Evolutionary conservation across 2,888 invertebrate genomes (phyloP).

Genomic region (Barypeithes pellucidus): DNA sequence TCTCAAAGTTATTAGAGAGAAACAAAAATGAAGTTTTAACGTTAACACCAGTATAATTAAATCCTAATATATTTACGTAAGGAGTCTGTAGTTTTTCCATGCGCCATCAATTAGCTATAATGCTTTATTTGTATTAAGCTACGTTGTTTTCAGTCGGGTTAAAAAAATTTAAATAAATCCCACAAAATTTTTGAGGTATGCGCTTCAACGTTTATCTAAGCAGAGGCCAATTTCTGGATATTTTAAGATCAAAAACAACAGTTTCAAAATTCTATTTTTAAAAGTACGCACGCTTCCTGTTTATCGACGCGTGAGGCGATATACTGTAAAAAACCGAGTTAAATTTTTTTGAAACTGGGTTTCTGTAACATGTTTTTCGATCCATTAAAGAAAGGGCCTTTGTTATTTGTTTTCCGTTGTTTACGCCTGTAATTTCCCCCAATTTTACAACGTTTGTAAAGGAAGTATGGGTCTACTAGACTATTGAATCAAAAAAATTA

Average conservation of each 20-base stretch:
- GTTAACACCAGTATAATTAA: no score
- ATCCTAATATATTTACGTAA: no score
- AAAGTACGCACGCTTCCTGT: constrained; percentile 47
- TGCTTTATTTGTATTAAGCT: no score
- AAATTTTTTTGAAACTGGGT: constrained; percentile 30
- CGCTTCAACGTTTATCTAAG: constrained; percentile 25
- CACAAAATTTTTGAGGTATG: constrained; percentile 1
- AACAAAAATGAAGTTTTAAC: no score
- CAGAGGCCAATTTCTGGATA: constrained; percentile 39
- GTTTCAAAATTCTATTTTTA: constrained; percentile 48
- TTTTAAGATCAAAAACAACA: constrained; percentile 52
- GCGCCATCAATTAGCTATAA: no score
- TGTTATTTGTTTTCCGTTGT: no score
- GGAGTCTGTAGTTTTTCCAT: no score
- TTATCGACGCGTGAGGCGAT: constrained; percentile 30
- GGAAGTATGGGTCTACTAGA: no score
- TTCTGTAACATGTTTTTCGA: constrained; percentile 24
- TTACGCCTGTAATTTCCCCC: neutral
- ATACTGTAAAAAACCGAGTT: constrained; percentile 15
- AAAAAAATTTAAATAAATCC: constrained; percentile 10
- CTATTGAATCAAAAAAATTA: no score
- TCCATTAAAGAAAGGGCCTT: neutral
- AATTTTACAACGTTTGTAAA: neutral
- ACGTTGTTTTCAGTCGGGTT: no score
- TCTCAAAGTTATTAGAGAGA: no score